Evolutionary conservation across 2,888 invertebrate species (phyloP), one percentile per base, ranked within the genome.

Genomic region (Drosophila colorata): DNA sequence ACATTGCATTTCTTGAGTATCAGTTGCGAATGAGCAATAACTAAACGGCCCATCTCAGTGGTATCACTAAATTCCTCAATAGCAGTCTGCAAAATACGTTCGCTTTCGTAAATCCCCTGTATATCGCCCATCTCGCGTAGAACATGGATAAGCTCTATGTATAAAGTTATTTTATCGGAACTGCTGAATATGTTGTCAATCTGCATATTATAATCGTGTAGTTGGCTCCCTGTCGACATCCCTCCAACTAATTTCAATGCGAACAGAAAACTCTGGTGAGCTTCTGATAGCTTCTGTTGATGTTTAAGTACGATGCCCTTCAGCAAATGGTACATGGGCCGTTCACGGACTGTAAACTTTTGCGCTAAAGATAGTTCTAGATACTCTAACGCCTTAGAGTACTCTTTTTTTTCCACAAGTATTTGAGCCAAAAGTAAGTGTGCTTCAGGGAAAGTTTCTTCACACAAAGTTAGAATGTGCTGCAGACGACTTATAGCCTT

Each of bases 281-380:
- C 95, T 55, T 96, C 96, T 37, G 95, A 94, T 4, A 94, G 92
- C 80, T 96, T 95, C 16, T 95, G 95, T 56, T 94, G 94, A 80
- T 95, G 94, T 90, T 96, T 97, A 74, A 96, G 94, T 49, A 98
- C 95, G 25, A 97, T 93, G 0, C 98, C 98, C 76, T 95, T 95
- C 1, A 98, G 94, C 69, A 98, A 94, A 92, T 98, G 97, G 90
- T 97, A 99, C 90, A 98, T 93, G 0, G 98, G 97, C 92, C 97
- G 96, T 67, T 98, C 98, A 74, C 98, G 93, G 0, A 99, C 96
- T 92, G 97, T 96, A 90, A 99, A 98, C 92, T 98, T 97, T 89
- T 97, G 96, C 88, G 98, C 98, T 13, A 99, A 93, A 60, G 97
- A 98, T 74, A 96, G 94, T 92, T 99, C 98, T 46, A 99, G 93